These are phyloP conservation scores for Plutella xylostella DNA, from an alignment of 2,888 invertebrate genomes.

Conservation along the genomic window DNA sequence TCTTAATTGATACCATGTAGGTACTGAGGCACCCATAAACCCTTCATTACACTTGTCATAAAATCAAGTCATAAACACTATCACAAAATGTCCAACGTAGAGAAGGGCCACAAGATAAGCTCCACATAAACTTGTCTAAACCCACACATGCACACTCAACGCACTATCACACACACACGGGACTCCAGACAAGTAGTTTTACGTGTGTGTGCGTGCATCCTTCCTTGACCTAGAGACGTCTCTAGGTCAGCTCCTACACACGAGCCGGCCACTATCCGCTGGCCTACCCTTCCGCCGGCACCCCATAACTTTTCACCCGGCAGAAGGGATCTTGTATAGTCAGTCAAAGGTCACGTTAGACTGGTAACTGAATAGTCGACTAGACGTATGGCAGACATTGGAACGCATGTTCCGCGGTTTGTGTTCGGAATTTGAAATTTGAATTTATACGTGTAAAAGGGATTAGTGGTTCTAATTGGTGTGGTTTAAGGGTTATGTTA, in stretches of 20 bases:
- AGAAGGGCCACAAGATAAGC: no score
- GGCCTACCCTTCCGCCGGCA: slow-evolving; percentile 25
- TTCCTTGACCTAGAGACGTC: slow-evolving; percentile 66
- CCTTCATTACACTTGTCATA: no score
- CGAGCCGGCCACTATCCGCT: slow-evolving; percentile 30
- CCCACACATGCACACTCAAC: slow-evolving; percentile 10
- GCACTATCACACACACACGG: neutral
- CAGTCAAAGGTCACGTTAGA: slow-evolving; percentile 26
- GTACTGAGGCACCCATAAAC: no score
- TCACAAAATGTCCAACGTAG: no score
- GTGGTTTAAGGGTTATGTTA: neutral
- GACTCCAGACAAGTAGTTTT: slow-evolving; percentile 1
- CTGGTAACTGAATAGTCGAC: slow-evolving; percentile 39
- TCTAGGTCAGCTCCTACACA: slow-evolving; percentile 65
- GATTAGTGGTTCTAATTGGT: neutral
- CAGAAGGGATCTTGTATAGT: slow-evolving; percentile 31
- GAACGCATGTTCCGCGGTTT: no score
- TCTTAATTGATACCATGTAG: no score
- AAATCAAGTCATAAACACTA: no score
- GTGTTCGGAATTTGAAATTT: slow-evolving; percentile 4
- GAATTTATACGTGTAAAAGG: neutral
- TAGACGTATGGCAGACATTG: slow-evolving; percentile 56
- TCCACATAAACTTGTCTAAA: no score
- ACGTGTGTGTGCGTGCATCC: slow-evolving; percentile 58
- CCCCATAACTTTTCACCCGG: slow-evolving; percentile 11